Conservation (phyloP, 2,113 vertebrate genomes). For the Cyrtonyx montezumae region DNA sequence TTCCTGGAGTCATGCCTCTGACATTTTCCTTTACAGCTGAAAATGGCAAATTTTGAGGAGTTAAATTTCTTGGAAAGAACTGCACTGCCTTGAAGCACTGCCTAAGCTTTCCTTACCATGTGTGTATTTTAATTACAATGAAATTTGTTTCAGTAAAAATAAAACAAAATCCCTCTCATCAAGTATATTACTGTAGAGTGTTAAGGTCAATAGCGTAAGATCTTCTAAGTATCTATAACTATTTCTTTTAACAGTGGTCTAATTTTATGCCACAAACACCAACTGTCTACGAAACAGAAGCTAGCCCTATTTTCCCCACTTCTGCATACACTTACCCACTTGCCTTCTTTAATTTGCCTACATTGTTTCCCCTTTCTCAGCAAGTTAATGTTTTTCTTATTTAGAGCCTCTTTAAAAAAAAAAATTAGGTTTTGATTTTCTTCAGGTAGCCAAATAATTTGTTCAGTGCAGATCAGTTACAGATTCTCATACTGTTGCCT, state of each 20-base stretch:
- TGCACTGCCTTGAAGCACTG: conserved; percentile 5
- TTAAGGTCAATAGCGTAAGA: not conserved
- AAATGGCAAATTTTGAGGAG: conserved; percentile 45
- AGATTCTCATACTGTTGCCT: not conserved
- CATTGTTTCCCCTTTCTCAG: conserved; percentile 23
- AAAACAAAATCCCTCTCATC: conserved; percentile 37
- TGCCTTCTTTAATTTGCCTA: not conserved
- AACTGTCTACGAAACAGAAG: not conserved
- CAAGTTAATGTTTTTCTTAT: not conserved
- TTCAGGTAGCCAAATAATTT: conserved; percentile 67
- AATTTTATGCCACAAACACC: not conserved
- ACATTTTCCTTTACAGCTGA: conserved; percentile 46
- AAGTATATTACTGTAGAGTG: not conserved
- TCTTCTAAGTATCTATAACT: not conserved
- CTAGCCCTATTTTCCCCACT: not conserved
- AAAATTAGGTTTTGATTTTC: not conserved
- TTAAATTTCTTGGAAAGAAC: conserved; percentile 33
- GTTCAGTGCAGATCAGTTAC: conserved; percentile 42
- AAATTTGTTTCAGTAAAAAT: conserved; percentile 42
- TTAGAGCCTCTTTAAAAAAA: not conserved
- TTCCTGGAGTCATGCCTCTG: conserved; percentile 34
- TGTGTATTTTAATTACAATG: conserved; percentile 32
- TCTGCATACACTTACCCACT: not conserved
- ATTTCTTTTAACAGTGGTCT: not conserved
- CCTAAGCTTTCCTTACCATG: conserved; percentile 1